Base-by-base conservation (phyloP, 1,140 invertebrate species). In the Aphaenogaster rudis region DNA sequence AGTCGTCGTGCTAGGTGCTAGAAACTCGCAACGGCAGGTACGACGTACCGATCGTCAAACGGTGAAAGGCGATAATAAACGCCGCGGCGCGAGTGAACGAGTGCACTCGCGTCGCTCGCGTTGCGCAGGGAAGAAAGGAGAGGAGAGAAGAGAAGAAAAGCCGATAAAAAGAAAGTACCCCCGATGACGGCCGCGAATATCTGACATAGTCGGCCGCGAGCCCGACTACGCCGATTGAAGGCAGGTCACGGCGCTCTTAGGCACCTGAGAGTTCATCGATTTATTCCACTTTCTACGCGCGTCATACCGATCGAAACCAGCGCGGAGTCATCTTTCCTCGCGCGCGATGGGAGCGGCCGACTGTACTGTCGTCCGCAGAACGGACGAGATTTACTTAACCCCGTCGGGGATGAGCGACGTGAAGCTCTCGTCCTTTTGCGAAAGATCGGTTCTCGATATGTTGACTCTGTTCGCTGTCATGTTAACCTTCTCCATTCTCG, bases 271-370 rank as follows among this genome's bases (percentile, higher is more conserved):
- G 82, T 81, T 86, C 54, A 80, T 86, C 88, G 88, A 91, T 91
- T 91, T 67, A 89, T 91, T 88, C 90, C 63, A 91, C 88, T 91
- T 91, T 90, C 86, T 88, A 89, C 61, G 77, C 42, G 72, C 42
- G 72, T 13, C 64, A 36, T 21, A 3, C n/a, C n/a, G 50, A 13
- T 48, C 54, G 79, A 78, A 54, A 48, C 52, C 21, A 45, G 67
- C 54, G 64, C 59, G 17, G n/a, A 42, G 15, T 33, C 66, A 52
- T 88, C 72, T 57, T 84, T 85, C 45, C 61, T 63, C 48, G 63
- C 59, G 21, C 45, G 66, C 52, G 79, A 82, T 80, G 74, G 81
- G 80, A 88, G 74, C 87, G 81, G 87, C 69, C 15, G 39, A 45
- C 36, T 57, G 66, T 81, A 45, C 36, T 57, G 66, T 81, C 79